Evolutionary conservation across 2,113 vertebrate genomes (phyloP), one percentile per base, ranked within the genome.

Genomic region (Chaetura pelagica): DNA sequence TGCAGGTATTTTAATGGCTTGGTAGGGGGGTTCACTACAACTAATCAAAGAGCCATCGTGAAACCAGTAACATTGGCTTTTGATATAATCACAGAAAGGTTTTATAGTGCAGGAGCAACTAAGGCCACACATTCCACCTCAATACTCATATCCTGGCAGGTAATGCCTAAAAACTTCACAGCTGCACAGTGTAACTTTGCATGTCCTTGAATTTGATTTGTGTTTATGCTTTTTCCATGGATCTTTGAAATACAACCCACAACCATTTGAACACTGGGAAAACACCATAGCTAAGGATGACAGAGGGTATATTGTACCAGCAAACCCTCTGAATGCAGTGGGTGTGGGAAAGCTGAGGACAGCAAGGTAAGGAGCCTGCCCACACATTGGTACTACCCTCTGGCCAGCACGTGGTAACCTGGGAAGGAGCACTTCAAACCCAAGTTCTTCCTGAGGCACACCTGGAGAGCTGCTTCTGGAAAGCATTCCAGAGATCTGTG

Each of bases 341-440:
- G 52, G 34, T 0, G 2, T 9, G 6, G 51, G 21, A 48, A 26
- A 27, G 76, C 13, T 2, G 8, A 63, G 44, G 63, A 20, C 3
- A 0, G 2, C 1, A n/a, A 21, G 69, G 10, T 9, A 57, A 64
- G 24, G 49, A 19, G 68, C 27, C 52, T 22, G 38, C 71, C 55
- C 5, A 1, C 38, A 7, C 21, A 16, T 23, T 2, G 0, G 32
- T 6, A 4, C 35, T 7, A 2, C 26, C 35, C 32, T 34, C 18
- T 4, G 6, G 55, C 29, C 57, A 29, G 27, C 57, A 20, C 1
- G 0, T 1, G 12, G 26, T 2, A 7, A 57, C 66, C 54, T 21
- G 40, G 54, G 21, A 27, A 40, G 29, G 20, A 78, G 27, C 52
- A 27, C 42, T 83, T 62, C 54, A 69, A 63, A 46, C 62, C 24